These are phyloP conservation scores for Rynchops niger DNA, from an alignment of 2,113 vertebrate species.

Conservation along the genomic window DNA sequence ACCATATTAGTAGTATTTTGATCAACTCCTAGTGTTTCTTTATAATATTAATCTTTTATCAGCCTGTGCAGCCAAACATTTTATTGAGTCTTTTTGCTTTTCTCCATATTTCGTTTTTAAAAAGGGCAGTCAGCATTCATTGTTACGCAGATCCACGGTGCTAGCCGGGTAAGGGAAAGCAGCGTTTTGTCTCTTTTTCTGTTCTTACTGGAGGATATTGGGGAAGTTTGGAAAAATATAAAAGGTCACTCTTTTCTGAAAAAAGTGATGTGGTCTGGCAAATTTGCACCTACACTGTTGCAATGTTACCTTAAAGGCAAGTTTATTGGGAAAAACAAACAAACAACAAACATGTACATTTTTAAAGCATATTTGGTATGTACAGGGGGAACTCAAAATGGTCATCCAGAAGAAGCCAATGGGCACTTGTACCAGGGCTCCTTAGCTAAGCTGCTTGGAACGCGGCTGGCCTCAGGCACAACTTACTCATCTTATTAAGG, in stretches of 20 bases:
- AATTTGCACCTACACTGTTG: neutral
- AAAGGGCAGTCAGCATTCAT: neutral
- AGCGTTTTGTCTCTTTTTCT: neutral
- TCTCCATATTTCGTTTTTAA: neutral
- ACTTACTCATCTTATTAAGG: neutral
- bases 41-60: neutral
- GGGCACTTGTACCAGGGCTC: neutral
- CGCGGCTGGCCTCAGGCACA: neutral
- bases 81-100: neutral
- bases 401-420: neutral
- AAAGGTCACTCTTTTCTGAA: neutral
- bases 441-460: neutral
- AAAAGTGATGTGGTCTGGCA: neutral
- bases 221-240: neutral
- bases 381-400: neutral
- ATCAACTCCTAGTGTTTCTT: neutral
- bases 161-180: neutral
- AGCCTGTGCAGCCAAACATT: neutral
- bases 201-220: neutral
- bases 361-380: neutral
- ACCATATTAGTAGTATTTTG: neutral
- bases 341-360: neutral
- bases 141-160: neutral
- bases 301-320: neutral
- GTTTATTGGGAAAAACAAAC: neutral